These are phyloP conservation scores for Chydorus sphaericus DNA, from an alignment of 2,888 invertebrate species.

Conservation along the genomic window DNA sequence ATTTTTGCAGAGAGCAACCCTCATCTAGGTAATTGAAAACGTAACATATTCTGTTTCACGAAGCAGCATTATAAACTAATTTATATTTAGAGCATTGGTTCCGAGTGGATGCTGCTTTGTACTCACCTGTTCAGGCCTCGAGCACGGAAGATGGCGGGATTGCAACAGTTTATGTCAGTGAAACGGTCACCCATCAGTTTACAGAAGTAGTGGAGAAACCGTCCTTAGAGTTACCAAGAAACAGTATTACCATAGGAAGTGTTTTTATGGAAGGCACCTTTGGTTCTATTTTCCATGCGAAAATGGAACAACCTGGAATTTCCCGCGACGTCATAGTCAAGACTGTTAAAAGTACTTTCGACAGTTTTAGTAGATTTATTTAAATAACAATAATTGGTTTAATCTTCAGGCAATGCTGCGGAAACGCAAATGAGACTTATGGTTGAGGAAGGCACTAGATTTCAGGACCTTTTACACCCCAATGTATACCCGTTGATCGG, in stretches of 20 bases:
- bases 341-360: slow-evolving; percentile 6
- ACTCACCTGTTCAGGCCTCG: background rate
- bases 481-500: slow-evolving; percentile 56
- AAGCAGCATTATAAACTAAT: background rate
- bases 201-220: slow-evolving; percentile 3
- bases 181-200: background rate
- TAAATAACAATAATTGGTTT: slow-evolving; percentile 27
- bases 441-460: slow-evolving; percentile 56
- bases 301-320: background rate
- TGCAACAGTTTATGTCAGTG: background rate
- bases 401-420: slow-evolving; percentile 48
- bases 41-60: background rate
- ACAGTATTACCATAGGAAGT: slow-evolving; percentile 3
- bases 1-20: background rate
- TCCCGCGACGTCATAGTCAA: slow-evolving; percentile 8
- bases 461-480: slow-evolving; percentile 51
- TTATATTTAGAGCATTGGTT: no score
- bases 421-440: slow-evolving; percentile 53
- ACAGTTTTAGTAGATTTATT: background rate
- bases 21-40: background rate
- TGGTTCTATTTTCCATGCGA: slow-evolving; percentile 5
- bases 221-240: background rate
- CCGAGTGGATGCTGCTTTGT: slow-evolving; percentile 1
- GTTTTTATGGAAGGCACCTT: slow-evolving; percentile 6
- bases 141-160: background rate